Base-by-base conservation (phyloP, 2,888 invertebrate genomes). In the Drymonia ruficornis region DNA sequence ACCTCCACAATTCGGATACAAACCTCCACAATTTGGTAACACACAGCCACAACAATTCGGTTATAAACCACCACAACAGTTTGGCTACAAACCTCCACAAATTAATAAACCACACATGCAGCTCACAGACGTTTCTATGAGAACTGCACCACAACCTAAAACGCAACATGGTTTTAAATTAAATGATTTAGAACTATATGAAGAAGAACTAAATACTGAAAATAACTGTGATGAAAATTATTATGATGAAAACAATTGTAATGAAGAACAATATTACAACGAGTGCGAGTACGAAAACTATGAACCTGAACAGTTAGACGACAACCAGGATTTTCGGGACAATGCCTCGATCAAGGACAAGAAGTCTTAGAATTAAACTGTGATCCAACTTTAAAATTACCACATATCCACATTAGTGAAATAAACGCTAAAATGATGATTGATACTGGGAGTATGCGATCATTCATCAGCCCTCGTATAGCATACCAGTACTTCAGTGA, bases 381-480 rank as follows among this genome's bases (percentile, higher is more conserved):
- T 3, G 31, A 31, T 8, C 6, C 8, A 31, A 31, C 2, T 1
- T 8, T 31, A 6, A 56, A 49, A 29, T 46, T 53, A 49, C 59
- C 52, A 8, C n/a, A 55, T 28, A 53, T 45, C 18, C 19, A 46
- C n/a, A 43, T 61, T 13, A 53, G 55, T 3, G 60, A 64, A 45
- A 50, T 62, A n/a, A 43, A 54, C 12, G 45, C 59, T 11, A 57
- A 49, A 42, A 57, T 62, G 36, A 56, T 65, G 52, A 61, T 64
- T 15, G 65, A 67, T 19, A 63, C 67, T 0, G 67, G 63, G 12
- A 61, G 64, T 19, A 49, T 52, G 2, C 18, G 67, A 19, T 61
- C 55, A 12, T 64, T 63, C 18, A 50, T 50, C 15, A 28, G 29
- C 4, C 40, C 15, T 9, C 2, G 23, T 2, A n/a, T n/a, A n/a